phyloP scores from a whole-genome alignment of 2,797 vertebrate genomes.

The Todus mexicanus region DNA sequence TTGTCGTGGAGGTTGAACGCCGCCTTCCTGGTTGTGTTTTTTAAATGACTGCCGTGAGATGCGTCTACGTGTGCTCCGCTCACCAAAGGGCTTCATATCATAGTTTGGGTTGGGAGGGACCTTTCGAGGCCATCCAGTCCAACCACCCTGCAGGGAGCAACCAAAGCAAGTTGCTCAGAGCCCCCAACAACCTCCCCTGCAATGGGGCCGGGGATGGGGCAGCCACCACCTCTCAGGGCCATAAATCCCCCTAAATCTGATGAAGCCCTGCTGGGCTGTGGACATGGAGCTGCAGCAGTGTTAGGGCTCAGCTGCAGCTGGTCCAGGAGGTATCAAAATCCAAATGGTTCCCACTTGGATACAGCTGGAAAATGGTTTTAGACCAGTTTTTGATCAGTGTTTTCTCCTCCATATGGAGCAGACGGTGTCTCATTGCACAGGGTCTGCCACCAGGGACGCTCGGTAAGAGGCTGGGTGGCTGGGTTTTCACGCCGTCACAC shows the following conservation, averaged over 20 bases:
- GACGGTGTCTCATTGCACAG: accelerated
- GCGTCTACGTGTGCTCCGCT: not conserved
- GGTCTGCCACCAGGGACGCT: not conserved
- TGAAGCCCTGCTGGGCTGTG: not conserved
- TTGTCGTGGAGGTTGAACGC: not conserved
- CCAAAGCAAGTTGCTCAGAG: accelerated
- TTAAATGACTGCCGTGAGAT: not conserved
- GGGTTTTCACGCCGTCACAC: not conserved
- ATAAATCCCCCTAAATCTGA: not conserved
- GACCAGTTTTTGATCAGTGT: not conserved
- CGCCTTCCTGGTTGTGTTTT: accelerated
- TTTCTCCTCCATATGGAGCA: not conserved
- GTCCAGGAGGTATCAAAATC: not conserved
- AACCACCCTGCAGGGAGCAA: accelerated
- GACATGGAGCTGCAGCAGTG: not conserved
- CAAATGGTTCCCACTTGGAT: accelerated
- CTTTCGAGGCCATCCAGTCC: accelerated
- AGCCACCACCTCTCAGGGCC: not conserved
- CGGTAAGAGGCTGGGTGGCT: not conserved
- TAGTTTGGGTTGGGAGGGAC: not conserved
- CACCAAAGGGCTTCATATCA: not conserved
- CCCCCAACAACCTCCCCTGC: accelerated
- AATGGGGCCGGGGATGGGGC: not conserved
- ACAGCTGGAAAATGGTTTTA: not conserved
- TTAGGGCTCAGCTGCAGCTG: not conserved